These are phyloP conservation scores for Elephas maximus DNA, from an alignment of 2,113 vertebrate species.

Conservation along the genomic window DNA sequence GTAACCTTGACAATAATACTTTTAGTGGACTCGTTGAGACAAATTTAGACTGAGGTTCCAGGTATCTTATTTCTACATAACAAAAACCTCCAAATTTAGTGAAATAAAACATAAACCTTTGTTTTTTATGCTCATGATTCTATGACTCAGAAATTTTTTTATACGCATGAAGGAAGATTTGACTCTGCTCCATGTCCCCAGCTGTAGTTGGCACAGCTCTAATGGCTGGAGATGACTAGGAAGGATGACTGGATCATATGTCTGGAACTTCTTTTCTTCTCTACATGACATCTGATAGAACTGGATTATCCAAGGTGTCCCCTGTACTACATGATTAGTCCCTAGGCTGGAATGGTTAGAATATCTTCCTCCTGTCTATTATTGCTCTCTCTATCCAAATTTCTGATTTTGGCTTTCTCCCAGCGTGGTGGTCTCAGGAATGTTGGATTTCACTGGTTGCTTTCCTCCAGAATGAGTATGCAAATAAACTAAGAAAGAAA, in stretches of 20 bases:
- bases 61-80: background rate
- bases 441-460: fast-evolving
- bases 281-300: background rate
- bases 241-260: background rate
- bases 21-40: background rate
- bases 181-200: background rate
- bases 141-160: background rate
- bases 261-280: background rate
- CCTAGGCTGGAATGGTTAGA: background rate
- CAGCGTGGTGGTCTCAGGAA: background rate
- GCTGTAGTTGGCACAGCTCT: background rate
- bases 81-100: background rate
- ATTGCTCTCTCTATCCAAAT: background rate
- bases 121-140: background rate
- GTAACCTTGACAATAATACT: background rate
- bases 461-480: too few species aligned
- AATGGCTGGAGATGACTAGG: background rate
- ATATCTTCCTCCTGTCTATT: background rate
- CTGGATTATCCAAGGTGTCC: too few species aligned
- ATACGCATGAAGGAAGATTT: background rate
- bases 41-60: background rate
- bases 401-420: background rate
- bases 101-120: background rate
- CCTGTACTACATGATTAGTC: too few species aligned
- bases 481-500: too few species aligned